These are phyloP conservation scores for Bombus waltoni DNA, from an alignment of 1,140 invertebrate species.

Conservation along the genomic window DNA sequence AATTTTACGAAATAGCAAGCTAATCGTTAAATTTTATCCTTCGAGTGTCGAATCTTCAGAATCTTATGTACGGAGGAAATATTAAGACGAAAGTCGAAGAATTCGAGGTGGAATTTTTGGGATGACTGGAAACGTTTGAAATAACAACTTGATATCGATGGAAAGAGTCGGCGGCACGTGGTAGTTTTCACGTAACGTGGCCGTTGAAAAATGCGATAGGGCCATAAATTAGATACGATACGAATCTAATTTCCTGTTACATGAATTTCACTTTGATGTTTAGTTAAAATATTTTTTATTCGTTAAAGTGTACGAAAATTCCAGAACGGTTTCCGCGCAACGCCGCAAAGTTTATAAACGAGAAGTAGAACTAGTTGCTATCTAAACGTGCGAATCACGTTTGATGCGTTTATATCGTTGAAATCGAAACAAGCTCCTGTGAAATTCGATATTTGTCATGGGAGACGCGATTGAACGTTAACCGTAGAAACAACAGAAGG, in stretches of 20 bases:
- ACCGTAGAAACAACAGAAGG: not conserved
- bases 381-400: not conserved
- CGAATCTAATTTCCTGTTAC: not conserved
- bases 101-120: no score
- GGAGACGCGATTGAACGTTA: no score
- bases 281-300: not conserved
- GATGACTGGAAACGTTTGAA: no score
- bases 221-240: not conserved
- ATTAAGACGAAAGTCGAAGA: no score
- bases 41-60: not conserved
- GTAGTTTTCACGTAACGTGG: not conserved
- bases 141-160: not conserved
- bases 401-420: not conserved
- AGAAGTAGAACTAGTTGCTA: not conserved
- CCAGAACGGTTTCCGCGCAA: not conserved
- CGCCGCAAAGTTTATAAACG: not conserved
- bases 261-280: no score
- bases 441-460: slow-evolving; percentile 19
- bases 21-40: not conserved
- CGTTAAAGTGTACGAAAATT: not conserved
- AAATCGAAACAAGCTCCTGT: not conserved
- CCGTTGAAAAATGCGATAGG: not conserved
- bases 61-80: no score
- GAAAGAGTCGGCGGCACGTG: not conserved
- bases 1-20: not conserved